phyloP scores from a whole-genome alignment of 1,140 invertebrate genomes.

The Drosophila seguyi region DNA sequence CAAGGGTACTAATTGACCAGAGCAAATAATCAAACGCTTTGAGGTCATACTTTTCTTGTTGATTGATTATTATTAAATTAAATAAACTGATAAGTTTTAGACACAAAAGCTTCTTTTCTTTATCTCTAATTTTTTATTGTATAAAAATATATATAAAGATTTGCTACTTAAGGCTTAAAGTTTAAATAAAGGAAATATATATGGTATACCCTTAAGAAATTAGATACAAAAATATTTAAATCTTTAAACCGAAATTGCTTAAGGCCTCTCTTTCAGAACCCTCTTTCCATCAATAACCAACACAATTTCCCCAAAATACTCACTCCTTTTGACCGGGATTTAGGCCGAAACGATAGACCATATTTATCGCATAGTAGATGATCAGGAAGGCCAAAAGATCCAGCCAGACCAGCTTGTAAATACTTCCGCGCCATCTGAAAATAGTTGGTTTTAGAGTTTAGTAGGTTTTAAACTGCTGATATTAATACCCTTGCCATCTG shows the following conservation, averaged over 20 bases:
- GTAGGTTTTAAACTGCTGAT: constrained; percentile 6
- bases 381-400: constrained; percentile 95
- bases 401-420: constrained; percentile 98
- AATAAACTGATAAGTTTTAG: constrained; percentile 6
- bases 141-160: too few species aligned
- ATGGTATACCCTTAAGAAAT: too few species aligned
- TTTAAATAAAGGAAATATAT: too few species aligned
- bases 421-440: constrained; percentile 97
- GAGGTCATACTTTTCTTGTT: constrained; percentile 9
- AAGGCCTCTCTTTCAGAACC: too few species aligned
- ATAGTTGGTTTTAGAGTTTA: constrained; percentile 1
- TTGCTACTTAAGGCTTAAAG: too few species aligned
- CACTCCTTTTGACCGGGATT: constrained; percentile 93
- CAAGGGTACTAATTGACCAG: background rate
- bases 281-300: too few species aligned
- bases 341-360: constrained; percentile 93
- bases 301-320: too few species aligned
- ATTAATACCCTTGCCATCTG: constrained; percentile 1
- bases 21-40: constrained; percentile 4
- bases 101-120: too few species aligned
- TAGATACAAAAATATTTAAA: too few species aligned
- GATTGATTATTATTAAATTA: constrained; percentile 4
- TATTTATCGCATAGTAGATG: constrained; percentile 93
- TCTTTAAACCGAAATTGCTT: too few species aligned
- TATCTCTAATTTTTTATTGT: too few species aligned